Base-by-base conservation (phyloP, 2,113 vertebrate genomes). In the Hassar affinis region DNA sequence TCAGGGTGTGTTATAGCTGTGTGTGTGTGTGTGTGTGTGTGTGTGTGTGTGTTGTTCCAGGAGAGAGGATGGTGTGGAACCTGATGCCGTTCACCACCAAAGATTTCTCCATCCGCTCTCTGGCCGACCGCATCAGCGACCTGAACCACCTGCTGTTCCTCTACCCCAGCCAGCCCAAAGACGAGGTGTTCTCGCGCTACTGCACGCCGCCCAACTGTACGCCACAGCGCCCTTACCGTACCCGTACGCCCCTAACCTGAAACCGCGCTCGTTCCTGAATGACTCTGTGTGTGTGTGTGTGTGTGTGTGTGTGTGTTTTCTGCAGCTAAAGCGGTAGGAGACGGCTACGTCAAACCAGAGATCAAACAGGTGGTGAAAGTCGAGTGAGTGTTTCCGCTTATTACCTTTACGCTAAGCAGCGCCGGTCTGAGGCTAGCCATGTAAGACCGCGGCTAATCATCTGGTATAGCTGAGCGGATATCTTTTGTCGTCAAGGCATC, bases 31-130 rank as follows among this genome's bases (percentile, higher is more conserved):
- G 2, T 79, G 4, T 27, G 17, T 57, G 3, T 77, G 38, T 64
- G 18, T 33, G 2, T 56, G 59, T 59, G 27, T 78, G n/a, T 79
- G 25, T 17, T 72, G 85, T 82, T 92, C 30, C 91, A 99, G 98
- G 97, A 20, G 98, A 99, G 86, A 94, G 98, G 85, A 98, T 99
- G 96, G 97, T 99, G 81, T 99, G 98, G 98, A 99, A 99, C 92
- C 96, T 99, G 88, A 98, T 99, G 97, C 98, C 98, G 82, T 99
- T 98, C 94, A 99, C 98, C 83, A 97, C 97, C 88, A 96, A 97
- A 94, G 98, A 99, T 91, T 99, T 99, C 93, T 96, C 97, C 89
- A 99, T 99, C 85, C 97, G 98, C 81, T 99, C 98, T 82, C 93
- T 99, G 92, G 97, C 98, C 0, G 98, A 99, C 92, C 97, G 98